A percentile compares a stretch with the other conserved stretches of the same genome.
Evolutionary conservation across 2,888 invertebrate genomes (phyloP).

Genomic region (Drosophila maculinotata): DNA sequence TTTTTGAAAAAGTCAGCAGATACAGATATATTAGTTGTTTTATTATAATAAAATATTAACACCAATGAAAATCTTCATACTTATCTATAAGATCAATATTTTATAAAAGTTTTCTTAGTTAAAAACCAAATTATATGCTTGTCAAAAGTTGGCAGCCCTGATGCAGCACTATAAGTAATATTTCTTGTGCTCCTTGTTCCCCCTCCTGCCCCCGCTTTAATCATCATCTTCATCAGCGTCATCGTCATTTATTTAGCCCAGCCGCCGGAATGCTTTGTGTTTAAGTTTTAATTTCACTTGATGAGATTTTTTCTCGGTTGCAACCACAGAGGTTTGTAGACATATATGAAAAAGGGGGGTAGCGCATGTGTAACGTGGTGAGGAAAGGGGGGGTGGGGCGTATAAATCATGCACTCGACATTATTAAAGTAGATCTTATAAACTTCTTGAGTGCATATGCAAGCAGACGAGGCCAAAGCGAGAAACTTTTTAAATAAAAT

Average conservation of each 20-base stretch:
- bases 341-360: not conserved
- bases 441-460: conserved; percentile 71
- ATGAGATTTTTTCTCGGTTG: conserved; percentile 61
- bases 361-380: not conserved
- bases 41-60: too few species aligned
- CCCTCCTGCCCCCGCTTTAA: not conserved
- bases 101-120: too few species aligned
- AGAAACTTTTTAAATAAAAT: conserved; percentile 78
- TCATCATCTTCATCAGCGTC: conserved; percentile 37
- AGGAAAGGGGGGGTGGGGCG: conserved; percentile 1
- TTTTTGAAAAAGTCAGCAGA: too few species aligned
- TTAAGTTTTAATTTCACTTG: conserved; percentile 77
- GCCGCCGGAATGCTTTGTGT: conserved; percentile 49
- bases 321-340: conserved; percentile 30
- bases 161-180: not conserved
- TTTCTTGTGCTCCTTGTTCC: too few species aligned
- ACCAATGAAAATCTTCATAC: too few species aligned
- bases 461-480: conserved; percentile 43
- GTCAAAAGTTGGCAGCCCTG: not conserved
- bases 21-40: too few species aligned
- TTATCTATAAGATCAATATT: too few species aligned
- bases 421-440: conserved; percentile 78
- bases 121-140: too few species aligned
- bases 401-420: conserved; percentile 76
- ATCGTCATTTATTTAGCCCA: conserved; percentile 50